phyloP scores from a whole-genome alignment of 92 coral and sea anemone genomes.

The Galaxea fascicularis region DNA sequence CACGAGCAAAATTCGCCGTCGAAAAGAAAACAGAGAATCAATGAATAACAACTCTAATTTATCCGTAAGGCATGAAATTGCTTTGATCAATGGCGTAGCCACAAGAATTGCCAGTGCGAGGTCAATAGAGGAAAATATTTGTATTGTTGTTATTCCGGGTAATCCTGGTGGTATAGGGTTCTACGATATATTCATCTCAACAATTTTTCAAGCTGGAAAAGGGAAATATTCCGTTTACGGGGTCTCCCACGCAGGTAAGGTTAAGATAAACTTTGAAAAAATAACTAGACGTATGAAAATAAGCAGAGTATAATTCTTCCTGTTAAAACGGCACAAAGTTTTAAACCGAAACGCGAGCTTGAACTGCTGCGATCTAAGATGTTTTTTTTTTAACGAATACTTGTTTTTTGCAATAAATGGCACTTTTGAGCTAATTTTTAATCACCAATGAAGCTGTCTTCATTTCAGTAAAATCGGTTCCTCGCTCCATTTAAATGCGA shows the following conservation, averaged over 20 bases:
- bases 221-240: constrained; percentile 87
- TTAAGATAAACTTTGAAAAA: not conserved
- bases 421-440: not conserved
- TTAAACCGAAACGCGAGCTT: not conserved
- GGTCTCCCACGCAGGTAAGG: constrained; percentile 95
- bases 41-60: constrained; percentile 40
- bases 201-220: constrained; percentile 77
- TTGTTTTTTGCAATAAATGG: too few species aligned
- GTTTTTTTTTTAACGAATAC: too few species aligned
- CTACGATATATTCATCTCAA: constrained; percentile 85
- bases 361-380: not conserved
- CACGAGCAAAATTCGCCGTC: not conserved
- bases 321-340: not conserved
- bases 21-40: not conserved
- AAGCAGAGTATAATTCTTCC: not conserved
- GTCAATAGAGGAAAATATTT: constrained; percentile 46
- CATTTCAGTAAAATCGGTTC: not conserved
- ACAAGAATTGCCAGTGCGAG: constrained; percentile 85
- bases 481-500: not conserved
- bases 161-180: constrained; percentile 97
- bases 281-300: not conserved
- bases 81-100: constrained; percentile 83
- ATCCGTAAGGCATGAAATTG: constrained; percentile 71
- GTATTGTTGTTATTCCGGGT: constrained; percentile 91
- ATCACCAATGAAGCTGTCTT: not conserved